Percentiles rank a stretch among this genome's conserved stretches.
Evolutionary conservation across 2,113 vertebrate genomes (phyloP).

Genomic region (Myotis davidii): DNA sequence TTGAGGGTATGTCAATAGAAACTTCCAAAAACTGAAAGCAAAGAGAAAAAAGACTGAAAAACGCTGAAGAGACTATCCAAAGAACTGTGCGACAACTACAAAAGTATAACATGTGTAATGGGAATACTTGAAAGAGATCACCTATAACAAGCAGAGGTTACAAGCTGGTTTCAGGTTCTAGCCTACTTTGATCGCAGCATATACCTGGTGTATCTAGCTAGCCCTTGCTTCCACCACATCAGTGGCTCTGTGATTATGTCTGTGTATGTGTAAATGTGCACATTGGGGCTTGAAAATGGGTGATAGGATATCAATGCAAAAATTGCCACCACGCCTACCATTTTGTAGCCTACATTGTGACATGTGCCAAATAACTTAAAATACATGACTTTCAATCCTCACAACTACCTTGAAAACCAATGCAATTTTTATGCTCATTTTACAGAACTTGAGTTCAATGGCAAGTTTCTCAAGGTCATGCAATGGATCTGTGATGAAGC

Average conservation of each 20-base stretch:
- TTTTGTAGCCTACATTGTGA: not conserved
- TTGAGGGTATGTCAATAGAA: not conserved
- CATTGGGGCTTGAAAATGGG: not conserved
- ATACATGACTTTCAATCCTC: not conserved
- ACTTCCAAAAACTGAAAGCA: not conserved
- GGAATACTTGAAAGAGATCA: not conserved
- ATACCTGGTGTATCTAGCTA: not conserved
- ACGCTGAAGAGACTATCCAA: too few relatives aligned
- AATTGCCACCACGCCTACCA: not conserved
- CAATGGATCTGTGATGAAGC: not conserved
- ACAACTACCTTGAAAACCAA: not conserved
- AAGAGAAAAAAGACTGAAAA: not conserved
- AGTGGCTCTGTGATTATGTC: not conserved
- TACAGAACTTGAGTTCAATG: not conserved
- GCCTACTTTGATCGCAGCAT: not conserved
- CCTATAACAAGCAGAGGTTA: not conserved
- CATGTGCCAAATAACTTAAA: not conserved
- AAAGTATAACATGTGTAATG: too few relatives aligned
- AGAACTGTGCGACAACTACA: not conserved
- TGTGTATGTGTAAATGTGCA: not conserved
- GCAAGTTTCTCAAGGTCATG: not conserved
- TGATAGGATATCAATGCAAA: conserved; percentile 10
- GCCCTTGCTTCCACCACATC: not conserved
- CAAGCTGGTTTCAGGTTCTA: not conserved
- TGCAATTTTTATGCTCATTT: not conserved